Evolutionary conservation across 1,140 invertebrate species (phyloP), one percentile per base, ranked within the genome.

Genomic region (Zaprionus ornatus): DNA sequence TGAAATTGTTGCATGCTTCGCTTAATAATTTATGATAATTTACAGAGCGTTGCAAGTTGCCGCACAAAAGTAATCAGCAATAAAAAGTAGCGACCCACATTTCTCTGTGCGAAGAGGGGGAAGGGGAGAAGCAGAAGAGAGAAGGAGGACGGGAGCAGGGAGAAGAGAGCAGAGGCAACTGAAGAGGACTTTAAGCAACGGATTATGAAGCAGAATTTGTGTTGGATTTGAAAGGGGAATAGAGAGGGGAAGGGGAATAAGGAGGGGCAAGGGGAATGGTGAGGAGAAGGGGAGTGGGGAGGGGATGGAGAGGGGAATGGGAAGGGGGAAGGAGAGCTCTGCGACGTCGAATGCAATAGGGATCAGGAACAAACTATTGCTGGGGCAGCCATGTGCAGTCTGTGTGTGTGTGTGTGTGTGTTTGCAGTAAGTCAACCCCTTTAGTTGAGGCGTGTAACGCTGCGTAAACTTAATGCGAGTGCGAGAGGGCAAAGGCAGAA

Each of bases 391-490:
- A 32, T 32, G 9, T 32, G 29, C 29, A 10, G 29, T 10, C 2
- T 32, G 29, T 10, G 29, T 29, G 27, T 29, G 29, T 32, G 29
- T 0, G 25, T 25, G 25, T 56, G 54, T 64, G 25, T 25, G 25
- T 56, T 27, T 64, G 48, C 13, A 48, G 60, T 6, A 50, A 45
- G 62, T 62, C 27, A 56, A 72, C 13, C 52, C 21, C 67, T 66
- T 80, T 55, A 67, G 66, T 69, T 66, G 50, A 54, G 40, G 74
- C 64, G 55, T 57, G 66, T 59, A 71, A 86, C 80, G 67, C 77
- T 69, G 84, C 80, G 83, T 84, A 80, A 84, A 78, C 84, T 88
- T 86, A 80, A 86, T 80, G 40, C 40, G 40, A 42, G 82, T 75
- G 67, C 62, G 67, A 71, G 54, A 68, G 54, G 45, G 59, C 42